Percentiles rank a stretch among this genome's conserved stretches.
phyloP scores from a whole-genome alignment of 2,888 invertebrate genomes.

The Acronicta aceris region DNA sequence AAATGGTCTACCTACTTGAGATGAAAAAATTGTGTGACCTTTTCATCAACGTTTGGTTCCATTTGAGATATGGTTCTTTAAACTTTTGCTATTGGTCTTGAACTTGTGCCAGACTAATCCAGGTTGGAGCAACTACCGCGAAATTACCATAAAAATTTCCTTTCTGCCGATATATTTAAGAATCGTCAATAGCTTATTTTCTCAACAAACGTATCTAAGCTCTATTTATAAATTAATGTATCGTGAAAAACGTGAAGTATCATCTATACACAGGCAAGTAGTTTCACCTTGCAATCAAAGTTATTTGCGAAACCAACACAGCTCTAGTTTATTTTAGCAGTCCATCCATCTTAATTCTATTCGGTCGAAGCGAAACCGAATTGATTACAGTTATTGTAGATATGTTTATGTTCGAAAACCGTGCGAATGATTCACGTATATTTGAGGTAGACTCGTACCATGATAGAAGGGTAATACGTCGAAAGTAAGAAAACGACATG shows the following conservation, averaged over 20 bases:
- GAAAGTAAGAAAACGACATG: background rate
- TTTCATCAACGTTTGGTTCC: too few species aligned
- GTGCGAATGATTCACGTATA: conserved; percentile 31
- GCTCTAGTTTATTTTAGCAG: conserved; percentile 33
- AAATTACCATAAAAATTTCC: too few species aligned
- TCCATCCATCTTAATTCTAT: conserved; percentile 34
- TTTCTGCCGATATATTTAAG: too few species aligned
- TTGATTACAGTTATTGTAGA: conserved; percentile 33
- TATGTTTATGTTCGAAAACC: conserved; percentile 36
- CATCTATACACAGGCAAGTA: conserved; percentile 24
- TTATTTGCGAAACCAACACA: conserved; percentile 39
- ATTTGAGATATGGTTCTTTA: too few species aligned
- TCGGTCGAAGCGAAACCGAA: conserved; percentile 23
- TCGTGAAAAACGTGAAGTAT: background rate
- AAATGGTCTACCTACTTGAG: too few species aligned
- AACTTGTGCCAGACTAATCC: too few species aligned
- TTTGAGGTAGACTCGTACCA: background rate
- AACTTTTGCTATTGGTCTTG: too few species aligned
- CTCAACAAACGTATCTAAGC: background rate
- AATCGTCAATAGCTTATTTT: too few species aligned
- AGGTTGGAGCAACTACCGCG: too few species aligned
- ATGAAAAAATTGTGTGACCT: too few species aligned
- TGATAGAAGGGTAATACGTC: background rate
- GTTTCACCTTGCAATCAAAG: conserved; percentile 45
- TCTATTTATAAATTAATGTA: conserved; percentile 20